Percentiles rank a stretch among this genome's conserved stretches.
Conservation (phyloP, 2,797 vertebrate species). For the Ataeniobius toweri region DNA sequence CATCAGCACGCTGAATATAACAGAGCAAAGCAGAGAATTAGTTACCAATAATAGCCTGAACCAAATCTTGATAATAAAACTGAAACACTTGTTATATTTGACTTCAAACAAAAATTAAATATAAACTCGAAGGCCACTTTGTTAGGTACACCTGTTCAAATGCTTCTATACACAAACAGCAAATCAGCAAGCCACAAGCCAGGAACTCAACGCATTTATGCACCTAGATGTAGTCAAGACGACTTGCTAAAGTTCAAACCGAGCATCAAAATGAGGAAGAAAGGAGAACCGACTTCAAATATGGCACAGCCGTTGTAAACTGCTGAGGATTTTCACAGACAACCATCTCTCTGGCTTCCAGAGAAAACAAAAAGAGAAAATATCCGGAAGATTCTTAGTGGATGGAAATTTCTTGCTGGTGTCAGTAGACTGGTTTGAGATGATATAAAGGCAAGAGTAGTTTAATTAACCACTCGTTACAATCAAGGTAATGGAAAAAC, state of each 20-base stretch:
- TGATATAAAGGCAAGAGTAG: background rate
- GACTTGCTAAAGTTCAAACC: background rate
- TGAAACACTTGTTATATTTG: background rate
- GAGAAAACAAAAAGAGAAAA: background rate
- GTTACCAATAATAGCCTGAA: conserved; percentile 3
- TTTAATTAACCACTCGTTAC: background rate
- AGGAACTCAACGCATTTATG: background rate
- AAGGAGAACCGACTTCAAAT: background rate
- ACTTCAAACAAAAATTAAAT: background rate
- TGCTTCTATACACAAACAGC: background rate
- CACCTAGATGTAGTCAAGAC: background rate
- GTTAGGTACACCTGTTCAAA: background rate
- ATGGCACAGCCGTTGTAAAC: background rate
- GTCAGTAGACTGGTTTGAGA: background rate
- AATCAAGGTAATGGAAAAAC: background rate
- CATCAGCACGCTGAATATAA: conserved; percentile 87
- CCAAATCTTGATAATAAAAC: background rate
- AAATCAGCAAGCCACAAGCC: background rate
- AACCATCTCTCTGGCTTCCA: background rate
- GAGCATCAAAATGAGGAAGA: background rate
- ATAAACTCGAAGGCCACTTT: background rate
- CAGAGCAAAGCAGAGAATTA: conserved; percentile 13
- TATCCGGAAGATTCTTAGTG: too few relatives aligned
- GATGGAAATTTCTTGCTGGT: background rate
- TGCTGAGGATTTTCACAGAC: background rate